A percentile compares a stretch with the other conserved stretches of the same genome.
Evolutionary conservation across 1,140 invertebrate genomes (phyloP).

Genomic region (Subanguina moxae): DNA sequence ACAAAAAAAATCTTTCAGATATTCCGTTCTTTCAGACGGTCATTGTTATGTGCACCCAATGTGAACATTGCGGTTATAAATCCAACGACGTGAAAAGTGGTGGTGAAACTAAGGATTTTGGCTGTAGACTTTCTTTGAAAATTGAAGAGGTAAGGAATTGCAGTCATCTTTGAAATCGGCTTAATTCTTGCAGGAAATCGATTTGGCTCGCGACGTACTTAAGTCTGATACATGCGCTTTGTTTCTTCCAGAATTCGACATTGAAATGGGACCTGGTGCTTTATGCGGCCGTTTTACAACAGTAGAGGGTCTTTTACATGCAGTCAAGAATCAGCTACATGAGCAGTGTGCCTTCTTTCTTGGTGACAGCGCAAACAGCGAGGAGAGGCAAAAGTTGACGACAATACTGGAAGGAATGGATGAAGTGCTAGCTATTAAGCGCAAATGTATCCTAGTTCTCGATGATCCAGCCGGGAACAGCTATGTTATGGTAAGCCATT

Average conservation of each 20-base stretch:
- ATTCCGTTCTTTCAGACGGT: slow-evolving; percentile 95
- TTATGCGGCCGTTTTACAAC: slow-evolving; percentile 92
- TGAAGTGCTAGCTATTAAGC: slow-evolving; percentile 64
- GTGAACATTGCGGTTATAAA: slow-evolving; percentile 80
- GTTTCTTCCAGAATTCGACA: slow-evolving; percentile 81
- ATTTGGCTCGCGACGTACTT: slow-evolving; percentile 84
- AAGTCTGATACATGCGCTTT: slow-evolving; percentile 91
- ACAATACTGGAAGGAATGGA: slow-evolving; percentile 44
- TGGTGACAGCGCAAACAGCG: slow-evolving; percentile 45
- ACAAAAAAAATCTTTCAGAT: slow-evolving; percentile 63
- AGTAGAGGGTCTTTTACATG: slow-evolving; percentile 72
- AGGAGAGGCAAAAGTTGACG: slow-evolving; percentile 36
- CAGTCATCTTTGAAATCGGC: neutral
- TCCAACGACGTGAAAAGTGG: slow-evolving; percentile 94
- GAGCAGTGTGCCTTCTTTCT: slow-evolving; percentile 54
- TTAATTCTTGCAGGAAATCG: slow-evolving; percentile 62
- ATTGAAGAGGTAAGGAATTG: slow-evolving; percentile 64
- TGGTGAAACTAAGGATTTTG: slow-evolving; percentile 78
- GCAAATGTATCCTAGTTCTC: slow-evolving; percentile 73
- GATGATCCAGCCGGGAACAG: slow-evolving; percentile 96
- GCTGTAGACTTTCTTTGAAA: slow-evolving; percentile 73
- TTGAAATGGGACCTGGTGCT: slow-evolving; percentile 76
- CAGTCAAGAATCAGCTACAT: slow-evolving; percentile 61
- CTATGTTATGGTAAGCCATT: slow-evolving; percentile 69
- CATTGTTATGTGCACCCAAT: slow-evolving; percentile 90